Base-by-base conservation (phyloP, 2,113 vertebrate genomes). In the Chaetodon auriga region DNA sequence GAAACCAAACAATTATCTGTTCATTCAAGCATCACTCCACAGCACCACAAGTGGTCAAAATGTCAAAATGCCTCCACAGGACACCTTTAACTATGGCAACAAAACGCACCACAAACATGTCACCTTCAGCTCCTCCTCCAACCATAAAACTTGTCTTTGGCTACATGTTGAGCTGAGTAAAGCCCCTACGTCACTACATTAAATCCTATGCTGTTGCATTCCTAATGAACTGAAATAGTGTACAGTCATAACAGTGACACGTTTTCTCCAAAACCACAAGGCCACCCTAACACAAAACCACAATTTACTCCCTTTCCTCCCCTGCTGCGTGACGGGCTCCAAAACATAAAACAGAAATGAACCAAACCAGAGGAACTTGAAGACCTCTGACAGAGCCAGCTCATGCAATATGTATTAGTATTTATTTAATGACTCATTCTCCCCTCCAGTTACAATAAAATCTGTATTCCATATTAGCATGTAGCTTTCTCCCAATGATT, bases 371-470 rank as follows among this genome's bases (percentile, higher is more conserved):
- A 85, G 68, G 58, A 79, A 83, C 74, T 4, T 55, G 61, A 18
- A 38, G 63, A 63, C 16, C 58, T 72, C 55, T 72, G 75, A 71
- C 60, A 38, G 61, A 69, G 54, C 58, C 62, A 66, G 79, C 75
- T 88, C 68, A 84, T 84, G 81, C 71, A 68, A 36, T 78, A 64
- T 84, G 68, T 46, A 75, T 64, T 54, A 81, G 36, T 48, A 60
- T 89, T 89, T 81, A 82, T 72, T 57, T 63, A 77, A 54, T 88
- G 82, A 91, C 60, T 92, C 79, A 89, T 54, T 82, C 64, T 53
- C 62, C 38, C 68, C 66, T 63, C 60, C 38, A 81, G 41, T 80
- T 80, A 74, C 62, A 90, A 68, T 62, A 86, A 74, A 72, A 89
- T 87, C 86, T 88, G 83, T 35, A 38, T 76, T 82, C 64, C 69